A percentile compares a stretch with the other conserved stretches of the same genome.
These are phyloP conservation scores for Heptranchias perlo DNA, from an alignment of 2,113 vertebrate genomes.

Conservation along the genomic window DNA sequence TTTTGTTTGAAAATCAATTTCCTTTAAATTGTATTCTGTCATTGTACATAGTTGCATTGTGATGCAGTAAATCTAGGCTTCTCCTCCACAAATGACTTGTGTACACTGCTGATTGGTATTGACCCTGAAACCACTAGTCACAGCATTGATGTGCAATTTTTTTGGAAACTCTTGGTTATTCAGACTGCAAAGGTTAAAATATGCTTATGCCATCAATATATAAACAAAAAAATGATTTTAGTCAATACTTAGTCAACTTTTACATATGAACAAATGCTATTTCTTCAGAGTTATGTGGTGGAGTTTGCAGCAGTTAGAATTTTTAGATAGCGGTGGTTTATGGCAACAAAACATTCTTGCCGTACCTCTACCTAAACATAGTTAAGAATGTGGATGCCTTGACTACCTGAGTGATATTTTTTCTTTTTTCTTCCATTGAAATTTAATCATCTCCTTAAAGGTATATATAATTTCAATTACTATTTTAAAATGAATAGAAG, in stretches of 20 bases:
- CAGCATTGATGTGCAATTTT: neutral
- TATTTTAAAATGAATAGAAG: slow-evolving; percentile 53
- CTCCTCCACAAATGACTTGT: neutral
- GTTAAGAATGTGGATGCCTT: slow-evolving; percentile 12
- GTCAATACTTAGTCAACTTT: slow-evolving; percentile 12
- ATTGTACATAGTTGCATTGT: neutral
- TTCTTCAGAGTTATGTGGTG: slow-evolving; percentile 18
- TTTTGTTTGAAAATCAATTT: slow-evolving; percentile 4
- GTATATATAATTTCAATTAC: slow-evolving; percentile 45
- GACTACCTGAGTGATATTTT: slow-evolving; percentile 5
- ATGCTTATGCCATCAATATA: neutral
- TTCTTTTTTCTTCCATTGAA: neutral
- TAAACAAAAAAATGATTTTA: neutral
- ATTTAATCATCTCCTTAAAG: neutral
- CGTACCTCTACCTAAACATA: neutral
- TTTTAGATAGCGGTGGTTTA: neutral
- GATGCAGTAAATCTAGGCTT: neutral
- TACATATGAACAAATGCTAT: neutral
- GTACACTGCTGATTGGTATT: neutral
- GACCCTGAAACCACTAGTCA: neutral
- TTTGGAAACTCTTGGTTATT: neutral
- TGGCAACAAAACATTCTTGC: slow-evolving; percentile 15
- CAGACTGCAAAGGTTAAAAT: neutral
- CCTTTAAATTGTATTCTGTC: slow-evolving; percentile 5
- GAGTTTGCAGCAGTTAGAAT: neutral